Percentiles rank a stretch among this genome's conserved stretches.
These are phyloP conservation scores for Cossypha polioptera DNA, from an alignment of 2,797 vertebrate species.

Conservation along the genomic window DNA sequence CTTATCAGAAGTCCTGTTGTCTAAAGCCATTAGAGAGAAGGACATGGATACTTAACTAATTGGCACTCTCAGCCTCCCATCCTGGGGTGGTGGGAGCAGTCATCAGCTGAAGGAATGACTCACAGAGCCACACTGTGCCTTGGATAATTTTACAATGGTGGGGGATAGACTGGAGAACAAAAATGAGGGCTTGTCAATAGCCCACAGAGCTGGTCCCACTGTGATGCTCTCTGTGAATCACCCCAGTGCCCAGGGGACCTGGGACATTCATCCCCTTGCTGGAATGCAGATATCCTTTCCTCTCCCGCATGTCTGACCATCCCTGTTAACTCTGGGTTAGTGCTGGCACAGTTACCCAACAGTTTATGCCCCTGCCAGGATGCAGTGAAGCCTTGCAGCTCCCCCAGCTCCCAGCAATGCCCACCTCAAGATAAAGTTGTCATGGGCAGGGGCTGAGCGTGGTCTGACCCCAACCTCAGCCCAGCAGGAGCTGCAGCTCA, in stretches of 20 bases:
- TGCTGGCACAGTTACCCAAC: neutral
- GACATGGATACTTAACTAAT: neutral
- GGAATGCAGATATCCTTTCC: neutral
- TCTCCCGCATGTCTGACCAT: neutral
- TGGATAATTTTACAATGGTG: neutral
- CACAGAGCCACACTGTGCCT: neutral
- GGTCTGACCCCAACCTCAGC: neutral
- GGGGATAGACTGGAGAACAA: neutral
- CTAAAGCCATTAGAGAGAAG: constrained; percentile 22
- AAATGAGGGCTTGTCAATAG: neutral
- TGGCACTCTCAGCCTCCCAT: neutral
- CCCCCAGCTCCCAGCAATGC: neutral
- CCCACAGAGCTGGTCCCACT: neutral
- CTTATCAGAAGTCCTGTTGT: neutral
- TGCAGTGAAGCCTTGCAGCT: neutral
- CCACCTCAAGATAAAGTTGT: neutral
- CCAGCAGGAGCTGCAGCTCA: neutral
- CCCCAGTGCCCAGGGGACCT: neutral
- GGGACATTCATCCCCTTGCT: rapidly evolving
- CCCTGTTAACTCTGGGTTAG: neutral
- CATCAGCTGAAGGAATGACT: neutral
- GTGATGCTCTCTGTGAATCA: neutral
- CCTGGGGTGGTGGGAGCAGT: neutral
- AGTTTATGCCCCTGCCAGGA: neutral
- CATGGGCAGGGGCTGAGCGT: rapidly evolving